Evolutionary conservation across 2,797 vertebrate genomes (phyloP), one percentile per base, ranked within the genome.

Genomic region (Acridotheres tristis): DNA sequence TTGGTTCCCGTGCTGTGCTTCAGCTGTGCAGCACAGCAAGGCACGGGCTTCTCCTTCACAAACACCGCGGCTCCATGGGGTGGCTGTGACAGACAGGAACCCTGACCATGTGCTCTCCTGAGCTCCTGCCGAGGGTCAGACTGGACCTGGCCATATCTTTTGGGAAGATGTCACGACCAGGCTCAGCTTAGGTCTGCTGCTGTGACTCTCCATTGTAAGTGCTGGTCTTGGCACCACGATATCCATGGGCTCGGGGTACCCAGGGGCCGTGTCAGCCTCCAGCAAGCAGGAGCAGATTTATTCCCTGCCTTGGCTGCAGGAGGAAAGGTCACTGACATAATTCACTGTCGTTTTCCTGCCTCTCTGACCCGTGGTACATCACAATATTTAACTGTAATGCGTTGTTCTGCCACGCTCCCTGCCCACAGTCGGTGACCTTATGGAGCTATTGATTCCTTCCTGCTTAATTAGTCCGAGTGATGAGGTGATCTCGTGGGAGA

Each of bases 331-430:
- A 59, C 42, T 57, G 8, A 1, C 43, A 29, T 58, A 16, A 81
- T 43, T 78, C 58, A 72, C 4, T 2, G 25, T 19, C 17, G 1
- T 30, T 78, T 84, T 68, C 54, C 73, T 84, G 62, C 88, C 53
- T 61, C 55, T 11, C 50, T 78, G 93, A 19, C 69, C 85, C 2
- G 0, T 3, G 16, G 32, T 9, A 15, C 17, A 5, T 51, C 0
- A 2, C 25, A 3, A 42, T 7, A 13, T 1, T 5, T 42, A 8
- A 10, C 63, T 0, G 1, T 5, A 10, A 22, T 5, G 17, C 2
- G 25, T 14, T 4, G 1, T 23, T 62, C 61, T 18, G 4, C 38
- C 36, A 0, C 4, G 19, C 8, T 42, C 51, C 59, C 51, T 43
- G 59, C 65, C 45, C 10, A 1, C 93, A 40, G 48, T 17, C 21